Evolutionary conservation across 2,888 invertebrate species (phyloP).

Genomic region (Pristionchus exspectatus): DNA sequence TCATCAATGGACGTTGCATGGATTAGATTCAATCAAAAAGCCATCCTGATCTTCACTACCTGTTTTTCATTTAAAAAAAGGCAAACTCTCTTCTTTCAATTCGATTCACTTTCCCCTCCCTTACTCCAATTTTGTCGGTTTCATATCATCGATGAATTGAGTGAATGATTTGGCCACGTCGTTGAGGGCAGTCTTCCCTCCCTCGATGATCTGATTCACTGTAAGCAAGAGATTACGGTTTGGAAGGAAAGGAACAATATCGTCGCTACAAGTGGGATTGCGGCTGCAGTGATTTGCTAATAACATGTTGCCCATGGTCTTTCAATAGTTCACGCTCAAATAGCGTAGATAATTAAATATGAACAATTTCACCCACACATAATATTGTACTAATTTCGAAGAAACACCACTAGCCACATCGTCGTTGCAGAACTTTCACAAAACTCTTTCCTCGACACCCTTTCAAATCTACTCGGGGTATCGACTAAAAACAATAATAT

Average conservation of each 20-base stretch:
- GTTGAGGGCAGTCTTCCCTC: not conserved
- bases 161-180: slow-evolving; percentile 16
- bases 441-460: not conserved
- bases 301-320: too few relatives aligned
- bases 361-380: too few relatives aligned
- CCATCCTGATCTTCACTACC: too few relatives aligned
- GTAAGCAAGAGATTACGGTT: not conserved
- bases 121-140: not conserved
- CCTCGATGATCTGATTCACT: slow-evolving; percentile 36
- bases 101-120: not conserved
- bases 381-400: not conserved
- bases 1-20: not conserved
- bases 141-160: not conserved
- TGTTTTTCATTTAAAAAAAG: too few relatives aligned
- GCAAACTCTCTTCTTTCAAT: not conserved
- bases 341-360: too few relatives aligned
- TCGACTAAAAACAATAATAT: not conserved
- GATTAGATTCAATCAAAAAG: too few relatives aligned
- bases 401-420: not conserved
- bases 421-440: not conserved
- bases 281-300: too few relatives aligned
- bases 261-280: too few relatives aligned
- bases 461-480: not conserved
- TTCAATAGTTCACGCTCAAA: too few relatives aligned
- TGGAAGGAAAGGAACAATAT: too few relatives aligned